These are phyloP conservation scores for Drosophila lacicola DNA, from an alignment of 2,888 invertebrate species.

Conservation along the genomic window DNA sequence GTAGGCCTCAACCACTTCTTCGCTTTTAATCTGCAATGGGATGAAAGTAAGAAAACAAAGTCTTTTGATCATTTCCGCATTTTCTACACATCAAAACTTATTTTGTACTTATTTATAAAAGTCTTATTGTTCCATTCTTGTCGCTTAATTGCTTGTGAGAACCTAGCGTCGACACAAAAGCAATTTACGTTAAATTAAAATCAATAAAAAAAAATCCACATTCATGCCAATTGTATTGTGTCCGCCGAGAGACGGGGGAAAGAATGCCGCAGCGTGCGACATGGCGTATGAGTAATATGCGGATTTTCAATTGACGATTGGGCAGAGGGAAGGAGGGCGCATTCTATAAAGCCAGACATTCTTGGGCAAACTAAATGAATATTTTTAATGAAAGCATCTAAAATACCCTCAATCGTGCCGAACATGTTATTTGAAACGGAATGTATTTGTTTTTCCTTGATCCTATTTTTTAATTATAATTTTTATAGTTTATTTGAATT, in stretches of 20 bases:
- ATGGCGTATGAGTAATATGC: conserved; percentile 61
- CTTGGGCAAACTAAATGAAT: no score
- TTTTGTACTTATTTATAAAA: neutral
- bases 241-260: conserved; percentile 3
- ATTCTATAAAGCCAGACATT: neutral
- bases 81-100: conserved; percentile 1
- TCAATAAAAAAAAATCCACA: conserved; percentile 68
- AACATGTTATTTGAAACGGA: no score
- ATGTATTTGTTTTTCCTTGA: no score
- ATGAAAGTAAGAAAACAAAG: conserved; percentile 4
- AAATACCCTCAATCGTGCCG: no score
- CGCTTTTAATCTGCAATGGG: conserved; percentile 88
- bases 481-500: no score
- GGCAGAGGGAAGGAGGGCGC: neutral
- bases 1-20: conserved; percentile 89
- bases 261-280: conserved; percentile 25
- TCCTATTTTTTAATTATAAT: no score
- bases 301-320: conserved; percentile 23
- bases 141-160: conserved; percentile 61
- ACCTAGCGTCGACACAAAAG: conserved; percentile 33
- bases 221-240: conserved; percentile 46
- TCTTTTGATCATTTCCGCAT: conserved; percentile 51
- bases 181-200: conserved; percentile 73
- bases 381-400: no score
- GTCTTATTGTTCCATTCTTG: conserved; percentile 25